Evolutionary conservation across 2,113 vertebrate genomes (phyloP), one percentile per base, ranked within the genome.

Genomic region (Phrynosoma blainvillii): DNA sequence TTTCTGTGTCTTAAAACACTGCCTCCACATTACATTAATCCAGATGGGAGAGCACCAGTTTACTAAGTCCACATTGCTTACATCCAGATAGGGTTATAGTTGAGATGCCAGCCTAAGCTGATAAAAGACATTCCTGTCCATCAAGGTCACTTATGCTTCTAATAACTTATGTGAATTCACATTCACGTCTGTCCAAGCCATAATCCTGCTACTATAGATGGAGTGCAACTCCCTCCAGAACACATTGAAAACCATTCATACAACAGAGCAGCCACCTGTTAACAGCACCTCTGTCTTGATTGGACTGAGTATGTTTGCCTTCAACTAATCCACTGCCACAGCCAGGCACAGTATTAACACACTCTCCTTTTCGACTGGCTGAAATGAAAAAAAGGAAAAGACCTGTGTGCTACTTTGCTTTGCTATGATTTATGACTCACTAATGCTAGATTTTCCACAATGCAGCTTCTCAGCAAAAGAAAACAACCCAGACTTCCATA

Each of bases 361-460:
- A 74, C 36, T 1, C 18, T 23, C 13, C 1, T 3, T 36, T 21
- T 76, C 40, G 47, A 42, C 20, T 25, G 20, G 18, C 21, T 42
- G 40, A 76, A 10, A 42, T 4, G 20, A 76, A 20, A 62, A 25
- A 76, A 20, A 40, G 10, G 8, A 10, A 42, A 7, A 23, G 40
- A 42, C 18, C 6, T 76, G 74, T 76, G 20, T 21, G 40, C 25
- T 88, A 90, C 10, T 2, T 90, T 84, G 82, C 20, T 91, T 54
- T 89, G 40, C 86, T 84, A 87, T 40, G 23, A 93, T 94, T 91
- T 90, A 88, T 86, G 56, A 90, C 25, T 71, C 75, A 75, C 9
- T 87, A 85, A 84, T 89, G 47, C 87, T 89, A 89, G 52, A 87
- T 87, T 93, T 91, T 87, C 76, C 92, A 92, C 56, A 88, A 86